Evolutionary conservation across 1,140 invertebrate genomes (phyloP).

Genomic region (Solenopsis invicta): DNA sequence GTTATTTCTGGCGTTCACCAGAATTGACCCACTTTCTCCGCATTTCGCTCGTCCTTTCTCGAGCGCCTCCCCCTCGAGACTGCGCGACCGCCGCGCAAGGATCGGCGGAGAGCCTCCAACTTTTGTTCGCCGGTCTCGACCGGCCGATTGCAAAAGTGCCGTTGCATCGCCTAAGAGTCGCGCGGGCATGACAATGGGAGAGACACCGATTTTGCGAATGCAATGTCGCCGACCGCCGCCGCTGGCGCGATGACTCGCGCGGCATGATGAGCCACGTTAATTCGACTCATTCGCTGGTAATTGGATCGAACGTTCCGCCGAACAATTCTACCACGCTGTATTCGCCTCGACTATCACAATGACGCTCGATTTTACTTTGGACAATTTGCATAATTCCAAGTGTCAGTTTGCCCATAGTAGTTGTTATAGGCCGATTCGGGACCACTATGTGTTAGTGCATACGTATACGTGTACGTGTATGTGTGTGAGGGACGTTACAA

Average conservation of each 20-base stretch:
- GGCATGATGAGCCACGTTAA: not conserved
- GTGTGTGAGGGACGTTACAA: too few species aligned
- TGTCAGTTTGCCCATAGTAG: not conserved
- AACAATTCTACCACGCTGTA: not conserved
- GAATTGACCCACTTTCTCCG: constrained; percentile 71
- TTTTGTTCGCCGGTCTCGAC: constrained; percentile 36
- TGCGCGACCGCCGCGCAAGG: not conserved
- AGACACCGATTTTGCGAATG: constrained; percentile 23
- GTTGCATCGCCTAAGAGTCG: constrained; percentile 46
- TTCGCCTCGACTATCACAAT: not conserved
- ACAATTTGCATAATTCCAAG: not conserved
- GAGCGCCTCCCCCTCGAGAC: constrained; percentile 22
- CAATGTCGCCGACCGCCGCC: not conserved
- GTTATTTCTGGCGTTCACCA: constrained; percentile 53
- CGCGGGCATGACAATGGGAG: constrained; percentile 22
- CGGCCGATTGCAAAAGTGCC: constrained; percentile 52
- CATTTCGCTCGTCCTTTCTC: constrained; percentile 65
- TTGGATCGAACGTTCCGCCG: not conserved
- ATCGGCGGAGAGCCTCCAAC: constrained; percentile 42
- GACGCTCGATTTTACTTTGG: not conserved
- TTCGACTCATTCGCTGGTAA: not conserved
- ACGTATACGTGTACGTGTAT: too few species aligned
- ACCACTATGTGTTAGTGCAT: too few species aligned
- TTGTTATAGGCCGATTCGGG: too few species aligned
- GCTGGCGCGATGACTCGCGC: not conserved